phyloP scores from a whole-genome alignment of 2,797 vertebrate species.

The Pangasius djambal region DNA sequence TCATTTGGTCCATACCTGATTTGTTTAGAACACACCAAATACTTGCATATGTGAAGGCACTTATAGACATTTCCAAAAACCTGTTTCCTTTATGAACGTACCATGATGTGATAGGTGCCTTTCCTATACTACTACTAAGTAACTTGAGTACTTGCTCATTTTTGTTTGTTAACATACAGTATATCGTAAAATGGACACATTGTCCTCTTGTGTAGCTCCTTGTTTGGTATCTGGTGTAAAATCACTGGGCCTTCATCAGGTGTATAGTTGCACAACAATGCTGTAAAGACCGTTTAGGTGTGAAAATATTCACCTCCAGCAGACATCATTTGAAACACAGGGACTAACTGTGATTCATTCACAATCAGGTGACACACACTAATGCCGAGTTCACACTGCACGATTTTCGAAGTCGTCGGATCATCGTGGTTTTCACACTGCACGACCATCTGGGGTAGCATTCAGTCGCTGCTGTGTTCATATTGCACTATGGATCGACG shows the following conservation, averaged over 20 bases:
- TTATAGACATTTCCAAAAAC: too few relatives aligned
- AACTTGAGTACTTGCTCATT: neutral
- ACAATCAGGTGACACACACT: neutral
- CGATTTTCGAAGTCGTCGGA: too few relatives aligned
- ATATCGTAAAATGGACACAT: neutral
- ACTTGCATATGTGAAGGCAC: neutral
- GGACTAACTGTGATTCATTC: slow-evolving; percentile 7
- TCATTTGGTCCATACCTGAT: neutral
- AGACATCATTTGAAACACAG: neutral
- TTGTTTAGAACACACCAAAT: neutral
- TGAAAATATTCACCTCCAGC: neutral
- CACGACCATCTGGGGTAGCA: too few relatives aligned
- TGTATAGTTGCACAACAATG: neutral
- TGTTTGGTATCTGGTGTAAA: slow-evolving; percentile 11
- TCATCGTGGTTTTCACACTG: too few relatives aligned
- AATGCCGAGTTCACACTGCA: too few relatives aligned
- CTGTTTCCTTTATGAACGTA: neutral
- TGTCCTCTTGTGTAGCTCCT: neutral
- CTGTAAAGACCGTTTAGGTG: neutral
- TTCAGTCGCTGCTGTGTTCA: too few relatives aligned
- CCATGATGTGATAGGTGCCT: neutral
- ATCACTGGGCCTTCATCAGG: neutral
- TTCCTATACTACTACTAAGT: too few relatives aligned
- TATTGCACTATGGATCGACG: too few relatives aligned
- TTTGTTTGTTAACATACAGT: neutral